Evolutionary conservation across 2,888 invertebrate species (phyloP).

Genomic region (Anarsia innoxiella): DNA sequence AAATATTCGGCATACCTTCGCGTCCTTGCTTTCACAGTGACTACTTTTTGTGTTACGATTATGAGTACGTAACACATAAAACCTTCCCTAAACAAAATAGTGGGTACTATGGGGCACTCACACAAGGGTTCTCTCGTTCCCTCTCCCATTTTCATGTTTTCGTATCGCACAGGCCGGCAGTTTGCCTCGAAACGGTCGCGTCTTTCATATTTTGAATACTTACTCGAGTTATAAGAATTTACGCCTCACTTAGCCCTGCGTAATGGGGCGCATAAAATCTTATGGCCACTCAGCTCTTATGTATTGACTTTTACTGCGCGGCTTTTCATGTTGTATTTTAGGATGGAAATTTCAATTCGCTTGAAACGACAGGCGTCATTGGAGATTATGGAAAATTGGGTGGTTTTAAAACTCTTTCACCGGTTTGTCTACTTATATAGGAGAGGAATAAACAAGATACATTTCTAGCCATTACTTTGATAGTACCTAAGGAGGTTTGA

Average conservation of each 20-base stretch:
- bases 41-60: too few relatives aligned
- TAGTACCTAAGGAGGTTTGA: too few relatives aligned
- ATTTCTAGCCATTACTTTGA: too few relatives aligned
- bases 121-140: slow-evolving; percentile 4
- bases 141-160: too few relatives aligned
- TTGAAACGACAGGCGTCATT: slow-evolving; percentile 9
- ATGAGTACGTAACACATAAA: too few relatives aligned
- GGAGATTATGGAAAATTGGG: slow-evolving; percentile 14
- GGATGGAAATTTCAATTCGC: slow-evolving; percentile 31
- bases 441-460: too few relatives aligned
- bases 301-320: slow-evolving; percentile 62
- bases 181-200: slow-evolving; percentile 17
- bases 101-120: slow-evolving; percentile 8
- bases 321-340: slow-evolving; percentile 33
- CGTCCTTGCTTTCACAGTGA: too few relatives aligned
- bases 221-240: slow-evolving; percentile 72
- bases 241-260: slow-evolving; percentile 63
- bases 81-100: slow-evolving; percentile 5
- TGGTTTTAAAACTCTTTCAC: slow-evolving; percentile 14
- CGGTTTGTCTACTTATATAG: too few relatives aligned
- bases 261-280: slow-evolving; percentile 70
- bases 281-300: slow-evolving; percentile 64
- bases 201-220: slow-evolving; percentile 70
- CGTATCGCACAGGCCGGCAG: slow-evolving; percentile 11
- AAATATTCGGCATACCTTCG: too few relatives aligned